Conservation (phyloP, 30 jellyfish, hydroid and myxozoan genomes). For the Kudoa iwatai region DNA sequence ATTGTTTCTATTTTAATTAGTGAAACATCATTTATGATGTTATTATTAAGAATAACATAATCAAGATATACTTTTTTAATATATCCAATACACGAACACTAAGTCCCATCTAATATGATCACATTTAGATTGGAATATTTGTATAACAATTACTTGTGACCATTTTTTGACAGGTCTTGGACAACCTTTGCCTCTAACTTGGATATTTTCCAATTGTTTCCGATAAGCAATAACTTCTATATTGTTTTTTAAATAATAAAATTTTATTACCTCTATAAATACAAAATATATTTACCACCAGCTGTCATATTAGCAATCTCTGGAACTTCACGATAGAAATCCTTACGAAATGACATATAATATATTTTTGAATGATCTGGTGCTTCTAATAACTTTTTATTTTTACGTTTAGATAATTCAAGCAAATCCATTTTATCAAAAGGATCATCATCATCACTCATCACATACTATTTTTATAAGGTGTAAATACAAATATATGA, state of each 20-base stretch:
- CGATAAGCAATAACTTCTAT: slow-evolving; percentile 51
- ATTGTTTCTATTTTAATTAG: slow-evolving; percentile 5
- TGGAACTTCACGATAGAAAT: slow-evolving; percentile 76
- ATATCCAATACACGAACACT: slow-evolving; percentile 8
- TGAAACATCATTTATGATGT: no score
- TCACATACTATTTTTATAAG: slow-evolving; percentile 2
- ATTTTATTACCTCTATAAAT: no score
- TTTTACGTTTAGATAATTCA: slow-evolving; percentile 5
- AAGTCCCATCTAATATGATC: neutral
- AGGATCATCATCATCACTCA: slow-evolving; percentile 20
- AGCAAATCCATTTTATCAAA: neutral
- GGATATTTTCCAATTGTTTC: slow-evolving; percentile 18
- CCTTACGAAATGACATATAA: slow-evolving; percentile 26
- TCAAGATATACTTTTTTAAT: no score
- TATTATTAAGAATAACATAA: no score
- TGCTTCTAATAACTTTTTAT: slow-evolving; percentile 25
- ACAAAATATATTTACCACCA: no score
- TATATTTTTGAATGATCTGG: slow-evolving; percentile 66
- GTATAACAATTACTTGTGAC: slow-evolving; percentile 60
- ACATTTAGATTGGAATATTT: neutral
- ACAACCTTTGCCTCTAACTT: slow-evolving; percentile 40
- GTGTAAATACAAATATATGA: neutral
- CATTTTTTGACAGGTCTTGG: slow-evolving; percentile 81
- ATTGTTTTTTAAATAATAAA: no score
- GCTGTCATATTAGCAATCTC: slow-evolving; percentile 43